Evolutionary conservation across 2,113 vertebrate species (phyloP), one percentile per base, ranked within the genome.

Genomic region (Caranx ignobilis): DNA sequence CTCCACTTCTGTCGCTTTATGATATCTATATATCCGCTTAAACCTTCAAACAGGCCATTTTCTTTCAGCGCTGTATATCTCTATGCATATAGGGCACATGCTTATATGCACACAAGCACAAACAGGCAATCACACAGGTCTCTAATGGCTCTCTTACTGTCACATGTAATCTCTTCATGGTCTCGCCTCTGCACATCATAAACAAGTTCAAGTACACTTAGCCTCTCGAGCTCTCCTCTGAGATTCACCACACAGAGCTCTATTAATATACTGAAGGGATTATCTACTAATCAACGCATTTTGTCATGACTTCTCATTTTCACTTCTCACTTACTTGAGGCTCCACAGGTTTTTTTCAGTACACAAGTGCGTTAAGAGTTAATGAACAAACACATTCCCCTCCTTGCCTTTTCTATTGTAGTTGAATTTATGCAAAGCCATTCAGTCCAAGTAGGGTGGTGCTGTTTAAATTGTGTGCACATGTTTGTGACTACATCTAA

Each of bases 71-170:
- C 16, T 48, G 10, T 43, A 26, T 12, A 15, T 64, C 39, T 10
- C 6, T 64, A 5, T 65, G 12, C 26, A 65, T 34, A 18, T 66
- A 34, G 21, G 2, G 2, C 19, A 39, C 18, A 19, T 21, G 48
- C 16, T 71, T 43, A 39, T 19, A n/a, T 12, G 35, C 18, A 75
- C 56, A 72, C 19, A 64, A 26, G 3, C 19, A 50, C 7, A 48
- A 32, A 37, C 11, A 41, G 26, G 18, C 34, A 19, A 43, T 48
- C n/a, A 21, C 39, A n/a, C 32, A 47, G 9, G 50, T 74, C 59
- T 55, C 6, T 56, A 43, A 71, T 66, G 55, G 37, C 61, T 68
- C 39, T 77, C 11, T 81, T 39, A 54, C 15, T 59, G 47, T 76
- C 61, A 15, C 67, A 47, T 65, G 26, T 37, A 50, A 50, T 65